Conservation (phyloP, 23 tunicate species). For the Ciona savignyi region DNA sequence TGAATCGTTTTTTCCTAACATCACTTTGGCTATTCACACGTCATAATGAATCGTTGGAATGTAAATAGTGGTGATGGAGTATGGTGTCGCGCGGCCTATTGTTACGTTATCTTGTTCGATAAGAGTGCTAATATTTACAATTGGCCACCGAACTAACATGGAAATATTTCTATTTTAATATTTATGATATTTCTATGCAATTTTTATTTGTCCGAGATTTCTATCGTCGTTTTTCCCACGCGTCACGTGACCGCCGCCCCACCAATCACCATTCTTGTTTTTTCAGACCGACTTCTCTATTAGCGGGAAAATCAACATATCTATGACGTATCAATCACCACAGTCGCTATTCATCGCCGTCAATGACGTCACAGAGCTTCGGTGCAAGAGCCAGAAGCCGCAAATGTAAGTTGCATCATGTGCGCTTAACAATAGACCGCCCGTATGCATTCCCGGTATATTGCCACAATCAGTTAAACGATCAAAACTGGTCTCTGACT, state of each 20-base stretch:
- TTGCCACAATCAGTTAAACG: too few species aligned
- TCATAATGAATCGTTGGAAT: neutral
- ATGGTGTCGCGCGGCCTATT: neutral
- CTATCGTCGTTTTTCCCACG: neutral
- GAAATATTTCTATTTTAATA: neutral
- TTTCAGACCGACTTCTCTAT: constrained; percentile 44
- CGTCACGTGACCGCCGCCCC: too few species aligned
- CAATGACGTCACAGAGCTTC: constrained; percentile 18
- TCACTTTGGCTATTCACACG: neutral
- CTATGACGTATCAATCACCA: constrained; percentile 43
- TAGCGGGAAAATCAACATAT: constrained; percentile 38
- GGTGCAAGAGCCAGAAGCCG: neutral
- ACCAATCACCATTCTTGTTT: too few species aligned
- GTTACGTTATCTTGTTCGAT: neutral
- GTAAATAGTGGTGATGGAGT: neutral
- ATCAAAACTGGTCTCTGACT: too few species aligned
- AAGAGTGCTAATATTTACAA: neutral
- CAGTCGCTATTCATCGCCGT: constrained; percentile 42
- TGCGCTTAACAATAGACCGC: neutral
- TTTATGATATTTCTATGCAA: too few species aligned
- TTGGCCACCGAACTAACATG: neutral
- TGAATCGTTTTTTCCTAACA: neutral
- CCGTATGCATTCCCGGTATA: too few species aligned
- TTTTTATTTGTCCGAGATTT: too few species aligned
- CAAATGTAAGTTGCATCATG: constrained; percentile 17